Evolutionary conservation across 2,113 vertebrate species (phyloP).

Genomic region (Chloropsis hardwickii): DNA sequence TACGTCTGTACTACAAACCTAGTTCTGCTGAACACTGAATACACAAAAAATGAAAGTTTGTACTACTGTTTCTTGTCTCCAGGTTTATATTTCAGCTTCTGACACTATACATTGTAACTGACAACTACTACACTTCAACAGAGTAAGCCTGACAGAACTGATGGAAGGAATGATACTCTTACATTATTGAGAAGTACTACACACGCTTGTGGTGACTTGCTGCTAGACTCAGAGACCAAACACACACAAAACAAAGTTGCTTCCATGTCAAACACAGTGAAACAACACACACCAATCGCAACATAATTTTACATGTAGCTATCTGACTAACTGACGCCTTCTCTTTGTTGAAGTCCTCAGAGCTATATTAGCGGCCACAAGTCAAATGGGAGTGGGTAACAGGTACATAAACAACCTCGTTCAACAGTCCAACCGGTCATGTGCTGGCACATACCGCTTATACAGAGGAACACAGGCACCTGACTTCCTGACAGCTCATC

Average conservation of each 20-base stretch:
- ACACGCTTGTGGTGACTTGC: not conserved
- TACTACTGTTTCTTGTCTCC: not conserved
- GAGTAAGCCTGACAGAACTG: not conserved
- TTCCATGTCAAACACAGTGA: not conserved
- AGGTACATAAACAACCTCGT: not conserved
- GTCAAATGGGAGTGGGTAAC: not conserved
- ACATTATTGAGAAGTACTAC: not conserved
- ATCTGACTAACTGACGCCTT: not conserved
- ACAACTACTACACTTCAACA: not conserved
- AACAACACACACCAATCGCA: not conserved
- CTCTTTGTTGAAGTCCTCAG: not conserved
- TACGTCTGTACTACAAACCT: not conserved
- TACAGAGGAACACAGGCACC: slow-evolving; percentile 11
- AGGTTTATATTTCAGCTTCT: not conserved
- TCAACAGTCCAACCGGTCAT: not conserved
- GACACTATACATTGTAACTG: not conserved
- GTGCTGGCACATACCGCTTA: not conserved
- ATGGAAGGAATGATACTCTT: not conserved
- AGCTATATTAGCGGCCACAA: not conserved
- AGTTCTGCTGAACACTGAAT: not conserved
- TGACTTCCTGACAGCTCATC: slow-evolving; percentile 71
- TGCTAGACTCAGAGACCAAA: not conserved
- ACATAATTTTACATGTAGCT: not conserved
- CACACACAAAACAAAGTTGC: not conserved
- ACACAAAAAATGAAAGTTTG: not conserved